These are phyloP conservation scores for Hypotaenidia philippensis DNA, from an alignment of 2,797 vertebrate genomes.

Conservation along the genomic window DNA sequence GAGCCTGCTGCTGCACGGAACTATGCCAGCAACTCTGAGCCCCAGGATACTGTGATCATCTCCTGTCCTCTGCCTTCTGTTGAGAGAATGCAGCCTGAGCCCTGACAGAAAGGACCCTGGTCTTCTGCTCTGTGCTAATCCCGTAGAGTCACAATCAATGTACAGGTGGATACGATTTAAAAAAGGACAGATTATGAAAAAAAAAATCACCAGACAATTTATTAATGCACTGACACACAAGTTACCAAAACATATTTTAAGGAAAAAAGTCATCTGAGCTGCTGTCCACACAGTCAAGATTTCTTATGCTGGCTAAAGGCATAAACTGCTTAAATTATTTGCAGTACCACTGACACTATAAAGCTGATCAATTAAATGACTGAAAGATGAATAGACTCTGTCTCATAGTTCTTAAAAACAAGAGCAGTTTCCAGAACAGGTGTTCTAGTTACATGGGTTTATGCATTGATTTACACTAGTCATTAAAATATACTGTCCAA, in stretches of 20 bases:
- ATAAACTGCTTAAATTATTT: background rate
- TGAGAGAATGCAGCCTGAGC: background rate
- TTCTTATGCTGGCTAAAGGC: background rate
- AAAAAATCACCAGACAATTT: too few relatives aligned
- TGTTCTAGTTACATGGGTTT: background rate
- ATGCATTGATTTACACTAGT: background rate
- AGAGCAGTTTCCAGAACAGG: background rate
- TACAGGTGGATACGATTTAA: too few relatives aligned
- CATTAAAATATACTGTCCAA: background rate
- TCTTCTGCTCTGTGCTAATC: background rate
- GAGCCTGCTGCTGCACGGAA: background rate
- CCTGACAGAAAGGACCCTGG: background rate
- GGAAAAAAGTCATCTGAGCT: background rate
- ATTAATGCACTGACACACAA: background rate
- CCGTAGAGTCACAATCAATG: rapidly evolving
- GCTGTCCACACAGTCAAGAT: background rate
- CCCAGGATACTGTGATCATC: rapidly evolving
- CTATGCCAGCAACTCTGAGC: background rate
- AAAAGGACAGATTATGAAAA: background rate
- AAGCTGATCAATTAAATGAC: background rate
- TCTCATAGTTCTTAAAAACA: background rate
- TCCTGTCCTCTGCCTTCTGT: background rate
- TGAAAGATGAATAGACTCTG: background rate
- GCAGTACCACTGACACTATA: background rate
- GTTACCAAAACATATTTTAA: background rate